Conservation (phyloP, 2,888 invertebrate genomes). For the Melanostoma mellinum region DNA sequence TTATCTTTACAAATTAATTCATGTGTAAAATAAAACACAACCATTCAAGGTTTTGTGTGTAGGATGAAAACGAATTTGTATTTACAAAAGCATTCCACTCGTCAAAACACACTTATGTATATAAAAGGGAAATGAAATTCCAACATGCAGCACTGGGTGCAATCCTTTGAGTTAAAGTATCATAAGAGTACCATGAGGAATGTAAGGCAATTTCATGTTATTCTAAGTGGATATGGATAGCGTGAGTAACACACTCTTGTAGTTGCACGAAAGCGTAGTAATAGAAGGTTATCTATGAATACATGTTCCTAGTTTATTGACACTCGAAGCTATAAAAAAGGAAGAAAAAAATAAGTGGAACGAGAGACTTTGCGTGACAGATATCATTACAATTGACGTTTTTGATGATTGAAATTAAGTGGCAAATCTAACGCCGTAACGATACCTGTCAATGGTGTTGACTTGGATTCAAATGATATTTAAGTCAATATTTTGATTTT, state of each 20-base stretch:
- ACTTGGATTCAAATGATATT: constrained; percentile 7
- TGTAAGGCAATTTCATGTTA: constrained; percentile 26
- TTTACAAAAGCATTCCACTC: constrained; percentile 26
- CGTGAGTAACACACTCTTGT: not conserved
- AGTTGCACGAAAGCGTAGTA: constrained; percentile 9
- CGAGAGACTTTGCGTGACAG: constrained; percentile 24
- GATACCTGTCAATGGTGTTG: constrained; percentile 30
- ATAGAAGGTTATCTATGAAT: constrained; percentile 1
- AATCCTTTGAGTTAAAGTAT: constrained; percentile 10
- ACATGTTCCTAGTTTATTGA: not conserved
- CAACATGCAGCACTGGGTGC: constrained; percentile 10
- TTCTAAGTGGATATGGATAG: constrained; percentile 19
- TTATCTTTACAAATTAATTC: constrained; percentile 14
- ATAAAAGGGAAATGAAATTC: constrained; percentile 17
- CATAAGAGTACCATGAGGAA: constrained; percentile 4
- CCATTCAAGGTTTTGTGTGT: constrained; percentile 25
- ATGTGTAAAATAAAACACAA: constrained; percentile 32
- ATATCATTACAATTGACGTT: constrained; percentile 13
- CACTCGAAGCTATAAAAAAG: no score
- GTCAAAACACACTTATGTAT: not conserved
- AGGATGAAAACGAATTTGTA: constrained; percentile 21
- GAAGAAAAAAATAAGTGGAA: not conserved
- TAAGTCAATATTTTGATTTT: constrained; percentile 19
- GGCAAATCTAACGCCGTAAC: constrained; percentile 9
- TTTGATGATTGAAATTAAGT: constrained; percentile 28